Base-by-base conservation (phyloP, 2,797 vertebrate genomes). In the Mareca strepera region DNA sequence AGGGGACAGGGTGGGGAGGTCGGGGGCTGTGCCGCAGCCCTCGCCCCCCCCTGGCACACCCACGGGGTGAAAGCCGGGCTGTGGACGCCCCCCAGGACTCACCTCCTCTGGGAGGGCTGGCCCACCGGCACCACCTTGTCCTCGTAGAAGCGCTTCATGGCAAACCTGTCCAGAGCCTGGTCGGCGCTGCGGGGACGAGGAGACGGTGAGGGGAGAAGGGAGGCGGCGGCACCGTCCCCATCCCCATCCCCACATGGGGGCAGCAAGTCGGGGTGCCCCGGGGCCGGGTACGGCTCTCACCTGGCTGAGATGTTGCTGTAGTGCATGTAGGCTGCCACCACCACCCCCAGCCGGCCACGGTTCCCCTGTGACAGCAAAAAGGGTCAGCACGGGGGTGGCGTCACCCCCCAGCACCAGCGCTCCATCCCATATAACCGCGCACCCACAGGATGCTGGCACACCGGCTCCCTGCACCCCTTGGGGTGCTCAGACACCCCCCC, bases 221-320 rank as follows among this genome's bases (percentile, higher is more conserved):
- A 80, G 53, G 4, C 8, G 53, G 1, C 2, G 2, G 53, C 48
- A 94, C 25, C 31, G 41, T 52, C 53, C 35, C 5, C 17, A 35
- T 46, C 58, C 52, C 5, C 20, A 11, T 4, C 4, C 39, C 41
- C 41, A 41, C 41, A 15, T 43, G 53, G 4, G 43, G 37, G 43
- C 43, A 59, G n/a, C 3, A 28, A 29, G 48, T 3, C 68, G 43
- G 55, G 22, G 37, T 41, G 58, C 18, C 13, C 16, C 4, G 2
- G 10, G 35, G 56, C 39, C 2, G 1, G 2, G 0, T 3, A 18
- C 13, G 6, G 13, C 55, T 92, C 98, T 97, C 96, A 99, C 99
- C 99, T 99, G 97, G 99, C 99, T 11, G 99, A 99, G 96, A 99
- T 99, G 98, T 99, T 99, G 98, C 99, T 99, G 98, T 99, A 99